Evolutionary conservation across 2,797 vertebrate species (phyloP).

Genomic region (Oryzias dopingdopingensis): DNA sequence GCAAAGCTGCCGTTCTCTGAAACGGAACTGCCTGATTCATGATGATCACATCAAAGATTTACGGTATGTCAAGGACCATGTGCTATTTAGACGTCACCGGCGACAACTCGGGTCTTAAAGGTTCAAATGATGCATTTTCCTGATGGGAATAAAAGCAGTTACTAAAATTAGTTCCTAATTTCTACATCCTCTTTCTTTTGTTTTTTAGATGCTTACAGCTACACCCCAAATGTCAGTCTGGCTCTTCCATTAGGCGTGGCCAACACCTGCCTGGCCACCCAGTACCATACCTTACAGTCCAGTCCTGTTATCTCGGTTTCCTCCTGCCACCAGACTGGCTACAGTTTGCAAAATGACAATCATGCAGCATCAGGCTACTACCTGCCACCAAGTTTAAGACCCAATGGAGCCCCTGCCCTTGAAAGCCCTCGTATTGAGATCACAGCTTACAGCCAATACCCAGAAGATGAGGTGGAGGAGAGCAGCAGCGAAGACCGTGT

Average conservation of each 20-base stretch:
- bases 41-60: no score
- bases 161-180: background rate
- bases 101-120: background rate
- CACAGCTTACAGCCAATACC: slow-evolving; percentile 91
- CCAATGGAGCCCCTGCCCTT: slow-evolving; percentile 85
- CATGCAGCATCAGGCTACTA: slow-evolving; percentile 80
- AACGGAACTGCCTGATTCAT: no score
- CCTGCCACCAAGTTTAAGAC: slow-evolving; percentile 79
- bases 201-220: slow-evolving; percentile 88
- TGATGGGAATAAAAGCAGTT: background rate
- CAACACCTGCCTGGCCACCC: slow-evolving; percentile 83
- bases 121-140: background rate
- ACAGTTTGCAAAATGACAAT: slow-evolving; percentile 80
- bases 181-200: slow-evolving; percentile 26
- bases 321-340: slow-evolving; percentile 82
- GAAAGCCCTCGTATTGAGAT: slow-evolving; percentile 98
- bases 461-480: slow-evolving; percentile 88
- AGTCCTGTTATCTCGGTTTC: slow-evolving; percentile 85
- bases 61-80: no score
- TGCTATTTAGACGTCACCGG: no score
- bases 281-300: slow-evolving; percentile 90
- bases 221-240: slow-evolving; percentile 83
- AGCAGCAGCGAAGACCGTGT: slow-evolving; percentile 65
- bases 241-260: slow-evolving; percentile 83
- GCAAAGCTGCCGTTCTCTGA: no score